Evolutionary conservation across 2,797 vertebrate genomes (phyloP).

Genomic region (Paratrypauchen microcephalus): DNA sequence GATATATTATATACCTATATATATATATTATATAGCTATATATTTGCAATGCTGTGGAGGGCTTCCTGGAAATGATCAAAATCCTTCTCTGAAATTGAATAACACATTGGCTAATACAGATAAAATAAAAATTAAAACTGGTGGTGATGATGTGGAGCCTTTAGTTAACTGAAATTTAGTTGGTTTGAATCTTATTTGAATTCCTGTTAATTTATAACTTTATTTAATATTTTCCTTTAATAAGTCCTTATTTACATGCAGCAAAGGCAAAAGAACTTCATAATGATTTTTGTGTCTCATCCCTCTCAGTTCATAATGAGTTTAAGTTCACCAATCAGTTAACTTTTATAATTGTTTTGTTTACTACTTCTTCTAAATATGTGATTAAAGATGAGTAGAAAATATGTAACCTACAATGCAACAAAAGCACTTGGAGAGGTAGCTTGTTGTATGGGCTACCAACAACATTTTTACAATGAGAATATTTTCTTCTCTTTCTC

Average conservation of each 20-base stretch:
- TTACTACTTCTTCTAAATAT: constrained; percentile 2
- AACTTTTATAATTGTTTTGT: constrained; percentile 9
- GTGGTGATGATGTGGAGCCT: too few relatives aligned
- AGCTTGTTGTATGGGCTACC: not conserved
- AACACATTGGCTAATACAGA: too few relatives aligned
- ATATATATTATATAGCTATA: not conserved
- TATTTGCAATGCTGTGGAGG: not conserved
- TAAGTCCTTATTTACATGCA: too few relatives aligned
- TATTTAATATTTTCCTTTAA: too few relatives aligned
- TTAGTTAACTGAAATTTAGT: too few relatives aligned
- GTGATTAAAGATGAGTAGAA: not conserved
- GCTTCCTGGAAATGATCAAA: not conserved
- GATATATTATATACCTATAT: too few relatives aligned
- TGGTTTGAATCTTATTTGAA: too few relatives aligned
- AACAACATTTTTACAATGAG: not conserved
- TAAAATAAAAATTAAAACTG: too few relatives aligned
- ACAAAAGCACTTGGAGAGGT: not conserved
- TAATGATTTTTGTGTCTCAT: not conserved
- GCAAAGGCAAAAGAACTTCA: not conserved
- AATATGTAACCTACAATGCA: not conserved
- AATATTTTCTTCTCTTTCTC: not conserved
- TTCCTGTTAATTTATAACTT: too few relatives aligned
- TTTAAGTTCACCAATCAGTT: constrained; percentile 3
- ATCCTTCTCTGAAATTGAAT: not conserved
- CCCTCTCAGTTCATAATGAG: not conserved